phyloP scores from a whole-genome alignment of 2,797 vertebrate genomes.

The Ctenosaura bakeri region DNA sequence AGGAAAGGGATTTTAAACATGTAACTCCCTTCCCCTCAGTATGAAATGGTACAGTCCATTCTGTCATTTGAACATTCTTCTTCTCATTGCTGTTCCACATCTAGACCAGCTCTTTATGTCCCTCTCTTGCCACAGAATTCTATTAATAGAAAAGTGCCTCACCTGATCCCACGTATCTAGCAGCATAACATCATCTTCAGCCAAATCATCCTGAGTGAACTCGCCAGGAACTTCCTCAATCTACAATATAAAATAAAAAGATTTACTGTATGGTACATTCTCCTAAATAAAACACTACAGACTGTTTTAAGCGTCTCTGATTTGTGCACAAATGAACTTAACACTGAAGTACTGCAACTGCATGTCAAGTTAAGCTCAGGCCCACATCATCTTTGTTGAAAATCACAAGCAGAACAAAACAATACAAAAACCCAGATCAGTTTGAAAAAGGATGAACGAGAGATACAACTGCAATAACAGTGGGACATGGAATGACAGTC shows the following conservation, averaged over 20 bases:
- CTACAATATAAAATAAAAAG: slow-evolving; percentile 73
- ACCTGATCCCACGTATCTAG: slow-evolving; percentile 94
- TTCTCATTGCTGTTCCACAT: neutral
- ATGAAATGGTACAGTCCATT: neutral
- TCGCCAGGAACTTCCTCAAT: slow-evolving; percentile 94
- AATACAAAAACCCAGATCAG: neutral
- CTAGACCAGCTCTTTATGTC: neutral
- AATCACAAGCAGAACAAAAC: neutral
- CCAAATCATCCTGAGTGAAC: slow-evolving; percentile 92
- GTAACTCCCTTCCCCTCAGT: neutral
- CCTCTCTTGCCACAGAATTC: neutral
- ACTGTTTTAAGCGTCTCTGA: neutral
- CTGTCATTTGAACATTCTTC: neutral
- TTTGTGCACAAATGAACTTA: slow-evolving; percentile 8
- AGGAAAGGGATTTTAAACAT: neutral
- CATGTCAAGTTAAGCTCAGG: neutral
- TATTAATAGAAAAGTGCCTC: slow-evolving; percentile 25
- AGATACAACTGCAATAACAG: neutral
- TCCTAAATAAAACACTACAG: neutral
- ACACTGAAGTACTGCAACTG: neutral
- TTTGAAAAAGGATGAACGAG: neutral
- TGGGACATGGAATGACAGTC: neutral
- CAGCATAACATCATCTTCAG: slow-evolving; percentile 95
- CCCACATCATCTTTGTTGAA: neutral
- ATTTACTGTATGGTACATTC: neutral